Evolutionary conservation across 2,888 invertebrate genomes (phyloP).

Genomic region (Xestoiulus laeticollis): DNA sequence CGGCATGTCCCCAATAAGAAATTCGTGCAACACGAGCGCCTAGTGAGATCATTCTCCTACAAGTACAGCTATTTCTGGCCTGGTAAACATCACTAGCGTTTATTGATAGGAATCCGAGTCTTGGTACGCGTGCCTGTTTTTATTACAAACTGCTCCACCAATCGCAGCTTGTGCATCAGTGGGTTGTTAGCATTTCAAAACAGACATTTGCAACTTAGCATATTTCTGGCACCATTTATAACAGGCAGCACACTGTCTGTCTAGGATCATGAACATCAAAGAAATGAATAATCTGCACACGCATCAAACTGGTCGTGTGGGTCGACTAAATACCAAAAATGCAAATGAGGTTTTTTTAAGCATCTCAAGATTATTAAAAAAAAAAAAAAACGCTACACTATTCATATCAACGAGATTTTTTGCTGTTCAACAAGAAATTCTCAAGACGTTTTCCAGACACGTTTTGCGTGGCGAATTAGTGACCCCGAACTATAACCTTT

Average conservation of each 20-base stretch:
- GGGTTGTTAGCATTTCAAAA: conserved; percentile 6
- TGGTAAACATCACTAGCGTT: not conserved
- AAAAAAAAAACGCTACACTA: not conserved
- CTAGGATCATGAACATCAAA: not conserved
- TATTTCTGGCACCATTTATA: not conserved
- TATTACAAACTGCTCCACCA: not conserved
- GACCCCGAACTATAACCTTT: not conserved
- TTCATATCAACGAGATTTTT: not conserved
- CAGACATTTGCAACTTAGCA: not conserved
- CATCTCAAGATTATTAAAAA: not conserved
- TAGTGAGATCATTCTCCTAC: conserved; percentile 23
- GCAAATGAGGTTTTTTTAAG: not conserved
- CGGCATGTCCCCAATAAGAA: not conserved
- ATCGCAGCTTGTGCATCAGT: not conserved
- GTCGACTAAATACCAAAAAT: not conserved
- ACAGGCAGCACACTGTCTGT: not conserved
- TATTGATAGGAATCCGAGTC: conserved; percentile 14
- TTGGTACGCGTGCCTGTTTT: not conserved
- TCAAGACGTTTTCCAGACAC: conserved; percentile 9
- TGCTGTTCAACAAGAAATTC: not conserved
- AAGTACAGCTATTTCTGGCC: not conserved
- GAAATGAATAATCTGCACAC: not conserved
- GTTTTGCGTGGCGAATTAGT: not conserved
- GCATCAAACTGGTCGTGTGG: not conserved
- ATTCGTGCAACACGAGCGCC: conserved; percentile 36